These are phyloP conservation scores for Morone chrysops DNA, from an alignment of 2,113 vertebrate species.

Conservation along the genomic window DNA sequence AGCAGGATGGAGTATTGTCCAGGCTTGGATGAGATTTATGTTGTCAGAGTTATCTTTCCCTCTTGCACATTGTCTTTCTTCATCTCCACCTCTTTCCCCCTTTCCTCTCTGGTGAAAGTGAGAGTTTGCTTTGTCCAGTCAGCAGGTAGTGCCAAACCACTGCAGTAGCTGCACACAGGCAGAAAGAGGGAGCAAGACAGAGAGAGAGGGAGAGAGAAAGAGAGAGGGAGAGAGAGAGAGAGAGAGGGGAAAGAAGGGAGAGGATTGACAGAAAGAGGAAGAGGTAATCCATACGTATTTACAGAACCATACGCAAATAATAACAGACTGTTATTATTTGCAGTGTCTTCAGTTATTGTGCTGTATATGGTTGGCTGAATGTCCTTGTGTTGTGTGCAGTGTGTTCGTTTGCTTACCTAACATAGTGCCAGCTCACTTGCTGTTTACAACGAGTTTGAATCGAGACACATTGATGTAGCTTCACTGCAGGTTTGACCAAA, in stretches of 20 bases:
- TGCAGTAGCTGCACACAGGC: slow-evolving; percentile 67
- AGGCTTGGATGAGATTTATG: slow-evolving; percentile 1
- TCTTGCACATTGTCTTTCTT: slow-evolving; percentile 1
- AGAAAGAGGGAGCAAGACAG: slow-evolving; percentile 15
- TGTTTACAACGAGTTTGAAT: slow-evolving; percentile 1
- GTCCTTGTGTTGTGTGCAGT: slow-evolving; percentile 14
- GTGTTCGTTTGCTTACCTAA: neutral
- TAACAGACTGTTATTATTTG: slow-evolving; percentile 48
- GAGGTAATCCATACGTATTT: slow-evolving; percentile 49
- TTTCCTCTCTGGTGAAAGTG: slow-evolving; percentile 54
- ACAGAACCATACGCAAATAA: slow-evolving; percentile 51
- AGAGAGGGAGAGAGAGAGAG: neutral
- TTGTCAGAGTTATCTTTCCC: slow-evolving; percentile 17
- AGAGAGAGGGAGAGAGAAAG: neutral
- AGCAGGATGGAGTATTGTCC: neutral
- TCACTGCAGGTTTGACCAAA: neutral
- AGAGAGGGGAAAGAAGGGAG: slow-evolving; percentile 18
- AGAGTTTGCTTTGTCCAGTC: slow-evolving; percentile 81
- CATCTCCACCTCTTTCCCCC: neutral
- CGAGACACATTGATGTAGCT: neutral
- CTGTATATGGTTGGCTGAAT: neutral
- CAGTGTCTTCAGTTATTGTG: slow-evolving; percentile 16
- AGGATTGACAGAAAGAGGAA: slow-evolving; percentile 38
- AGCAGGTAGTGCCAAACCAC: slow-evolving; percentile 77
- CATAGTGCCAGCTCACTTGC: slow-evolving; percentile 4